These are phyloP conservation scores for Sialis fuliginosa DNA, from an alignment of 2,888 invertebrate species.

Conservation along the genomic window DNA sequence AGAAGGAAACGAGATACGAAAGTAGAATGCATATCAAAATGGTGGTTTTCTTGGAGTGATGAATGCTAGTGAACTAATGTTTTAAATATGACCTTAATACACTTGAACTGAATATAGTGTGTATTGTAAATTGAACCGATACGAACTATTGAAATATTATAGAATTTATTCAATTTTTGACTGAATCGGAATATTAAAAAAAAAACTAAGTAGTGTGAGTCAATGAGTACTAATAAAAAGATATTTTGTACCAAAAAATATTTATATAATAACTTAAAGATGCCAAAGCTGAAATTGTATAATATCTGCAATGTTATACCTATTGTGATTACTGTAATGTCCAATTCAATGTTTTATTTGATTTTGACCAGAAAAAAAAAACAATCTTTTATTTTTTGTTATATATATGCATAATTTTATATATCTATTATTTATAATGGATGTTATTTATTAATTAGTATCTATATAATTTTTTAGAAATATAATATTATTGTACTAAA, in stretches of 20 bases:
- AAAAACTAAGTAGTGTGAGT: slow-evolving; percentile 7
- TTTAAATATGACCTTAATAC: too few species aligned
- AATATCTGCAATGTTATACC: too few species aligned
- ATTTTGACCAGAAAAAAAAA: too few species aligned
- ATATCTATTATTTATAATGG: too few species aligned
- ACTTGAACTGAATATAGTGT: too few species aligned
- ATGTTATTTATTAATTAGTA: too few species aligned
- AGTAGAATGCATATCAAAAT: slow-evolving; percentile 18
- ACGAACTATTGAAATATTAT: slow-evolving; percentile 2
- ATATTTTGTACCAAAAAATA: slow-evolving; percentile 7
- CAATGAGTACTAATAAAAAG: slow-evolving; percentile 7
- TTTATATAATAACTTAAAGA: slow-evolving; percentile 4
- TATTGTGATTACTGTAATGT: too few species aligned
- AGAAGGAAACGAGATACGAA: slow-evolving; percentile 40
- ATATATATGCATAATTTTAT: too few species aligned
- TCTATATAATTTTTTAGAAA: too few species aligned
- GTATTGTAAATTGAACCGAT: slow-evolving; percentile 1
- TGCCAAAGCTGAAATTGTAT: slow-evolving; percentile 4
- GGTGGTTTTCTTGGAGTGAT: slow-evolving; percentile 30
- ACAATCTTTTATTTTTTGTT: too few species aligned
- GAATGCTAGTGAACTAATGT: slow-evolving; percentile 19
- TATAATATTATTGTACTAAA: too few species aligned
- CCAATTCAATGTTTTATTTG: too few species aligned
- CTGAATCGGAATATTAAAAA: slow-evolving; percentile 6
- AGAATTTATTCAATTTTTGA: slow-evolving; percentile 5